Evolutionary conservation across 1,140 invertebrate species (phyloP), one percentile per base, ranked within the genome.

Genomic region (Bombus superbus): DNA sequence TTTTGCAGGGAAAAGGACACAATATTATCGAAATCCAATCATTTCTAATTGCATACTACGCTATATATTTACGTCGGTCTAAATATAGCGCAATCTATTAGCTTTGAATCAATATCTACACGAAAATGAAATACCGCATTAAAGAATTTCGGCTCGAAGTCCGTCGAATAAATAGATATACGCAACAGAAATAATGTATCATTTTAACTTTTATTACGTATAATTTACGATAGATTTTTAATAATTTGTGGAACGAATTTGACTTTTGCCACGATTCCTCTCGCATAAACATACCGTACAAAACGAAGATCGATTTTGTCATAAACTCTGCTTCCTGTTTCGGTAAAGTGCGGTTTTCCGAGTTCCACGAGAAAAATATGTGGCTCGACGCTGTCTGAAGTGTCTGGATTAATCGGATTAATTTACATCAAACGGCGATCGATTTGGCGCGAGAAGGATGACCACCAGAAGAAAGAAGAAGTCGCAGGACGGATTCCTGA

Each of bases 381-480:
- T 91, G 86, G 83, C 87, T 86, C 75, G 72, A 64, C 80, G 89
- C 81, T 53, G 88, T 88, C 75, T 92, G 87, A 93, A 44, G 73
- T 83, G 57, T 74, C 81, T 53, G 59, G 69, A 88, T 84, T 89
- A 87, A 82, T 87, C 90, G 93, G 92, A 94, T 93, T 93, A 91
- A 91, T 89, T 86, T 83, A 90, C 71, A 69, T 85, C 73, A 74
- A 74, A 73, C 75, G 76, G 53, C 78, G 76, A 90, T 78, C 88
- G 80, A 69, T 80, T 75, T 28, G 75, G 73, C 71, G 62, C 80
- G 77, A 89, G 86, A 82, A 91, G 90, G 68, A 97, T 98, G 97
- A 97, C 97, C 91, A 97, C 97, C 90, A 96, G 97, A 94, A 96
- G 97, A 94, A 97, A 97, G 96, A 95, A 96, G 94, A 96, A 97